Evolutionary conservation across 2,113 vertebrate species (phyloP).

Genomic region (Cacatua alba): DNA sequence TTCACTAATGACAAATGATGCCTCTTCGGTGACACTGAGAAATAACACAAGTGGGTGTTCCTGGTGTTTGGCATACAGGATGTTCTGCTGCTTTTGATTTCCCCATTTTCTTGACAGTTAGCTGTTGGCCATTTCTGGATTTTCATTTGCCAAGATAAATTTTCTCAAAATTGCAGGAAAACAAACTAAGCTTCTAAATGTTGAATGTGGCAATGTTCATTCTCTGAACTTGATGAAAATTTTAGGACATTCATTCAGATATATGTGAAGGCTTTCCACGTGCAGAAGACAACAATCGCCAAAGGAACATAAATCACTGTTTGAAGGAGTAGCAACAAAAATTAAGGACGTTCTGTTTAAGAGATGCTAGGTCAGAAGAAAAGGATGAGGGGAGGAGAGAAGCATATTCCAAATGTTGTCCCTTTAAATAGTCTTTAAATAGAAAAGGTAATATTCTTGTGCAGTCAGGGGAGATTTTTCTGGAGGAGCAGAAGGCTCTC

Average conservation of each 20-base stretch:
- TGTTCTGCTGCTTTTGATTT: not conserved
- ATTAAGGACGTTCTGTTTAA: not conserved
- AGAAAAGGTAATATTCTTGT: not conserved
- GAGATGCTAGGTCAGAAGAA: not conserved
- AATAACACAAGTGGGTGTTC: not conserved
- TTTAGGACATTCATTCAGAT: not conserved
- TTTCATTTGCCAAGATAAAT: conserved; percentile 2
- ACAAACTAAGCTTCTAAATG: not conserved
- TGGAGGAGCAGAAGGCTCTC: not conserved
- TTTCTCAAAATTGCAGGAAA: not conserved
- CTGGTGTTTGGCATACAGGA: not conserved
- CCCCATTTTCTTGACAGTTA: not conserved
- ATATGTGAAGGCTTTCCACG: not conserved
- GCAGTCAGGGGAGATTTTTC: not conserved
- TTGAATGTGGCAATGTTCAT: not conserved
- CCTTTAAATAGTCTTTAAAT: not conserved
- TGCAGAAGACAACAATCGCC: not conserved
- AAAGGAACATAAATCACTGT: not conserved
- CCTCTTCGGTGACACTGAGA: not conserved
- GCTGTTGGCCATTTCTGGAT: not conserved
- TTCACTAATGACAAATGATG: not conserved
- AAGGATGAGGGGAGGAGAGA: not conserved
- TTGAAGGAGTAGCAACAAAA: not conserved
- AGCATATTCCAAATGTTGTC: not conserved
- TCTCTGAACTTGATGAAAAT: not conserved